Evolutionary conservation across 2,888 invertebrate species (phyloP).

Genomic region (Brachynemurus nebulosus): DNA sequence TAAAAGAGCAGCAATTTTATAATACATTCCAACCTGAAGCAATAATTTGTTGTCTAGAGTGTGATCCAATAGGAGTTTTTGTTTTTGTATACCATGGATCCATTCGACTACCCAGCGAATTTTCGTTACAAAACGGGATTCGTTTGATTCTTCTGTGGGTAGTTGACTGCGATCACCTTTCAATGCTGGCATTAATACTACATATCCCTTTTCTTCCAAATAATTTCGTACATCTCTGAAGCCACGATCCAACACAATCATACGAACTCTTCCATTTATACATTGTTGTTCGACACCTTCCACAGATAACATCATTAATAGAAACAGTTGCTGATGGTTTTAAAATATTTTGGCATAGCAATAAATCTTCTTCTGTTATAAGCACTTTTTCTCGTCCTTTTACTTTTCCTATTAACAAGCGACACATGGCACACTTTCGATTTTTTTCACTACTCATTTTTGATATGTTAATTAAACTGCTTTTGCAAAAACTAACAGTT

Average conservation of each 20-base stretch:
- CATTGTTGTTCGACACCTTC: too few relatives aligned
- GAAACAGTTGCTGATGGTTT: too few relatives aligned
- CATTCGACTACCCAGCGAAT: constrained; percentile 17
- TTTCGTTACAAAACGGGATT: constrained; percentile 11
- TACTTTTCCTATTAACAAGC: too few relatives aligned
- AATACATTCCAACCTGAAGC: constrained; percentile 9
- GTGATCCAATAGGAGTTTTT: constrained; percentile 14
- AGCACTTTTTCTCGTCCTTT: too few relatives aligned
- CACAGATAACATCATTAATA: too few relatives aligned
- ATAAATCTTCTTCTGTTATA: too few relatives aligned
- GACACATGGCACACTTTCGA: too few relatives aligned
- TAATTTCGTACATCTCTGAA: constrained; percentile 17
- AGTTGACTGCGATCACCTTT: constrained; percentile 20
- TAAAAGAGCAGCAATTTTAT: constrained; percentile 14
- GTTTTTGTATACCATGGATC: constrained; percentile 16
- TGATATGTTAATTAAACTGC: too few relatives aligned
- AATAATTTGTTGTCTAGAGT: constrained; percentile 14
- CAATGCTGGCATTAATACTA: constrained; percentile 20
- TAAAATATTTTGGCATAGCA: too few relatives aligned
- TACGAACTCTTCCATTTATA: too few relatives aligned
- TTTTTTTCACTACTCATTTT: too few relatives aligned
- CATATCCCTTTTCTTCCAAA: constrained; percentile 15
- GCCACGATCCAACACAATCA: constrained; percentile 21
- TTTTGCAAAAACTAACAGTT: too few relatives aligned
- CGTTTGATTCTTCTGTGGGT: not conserved